Evolutionary conservation across 2,113 vertebrate species (phyloP).

Genomic region (Recurvirostra avosetta): DNA sequence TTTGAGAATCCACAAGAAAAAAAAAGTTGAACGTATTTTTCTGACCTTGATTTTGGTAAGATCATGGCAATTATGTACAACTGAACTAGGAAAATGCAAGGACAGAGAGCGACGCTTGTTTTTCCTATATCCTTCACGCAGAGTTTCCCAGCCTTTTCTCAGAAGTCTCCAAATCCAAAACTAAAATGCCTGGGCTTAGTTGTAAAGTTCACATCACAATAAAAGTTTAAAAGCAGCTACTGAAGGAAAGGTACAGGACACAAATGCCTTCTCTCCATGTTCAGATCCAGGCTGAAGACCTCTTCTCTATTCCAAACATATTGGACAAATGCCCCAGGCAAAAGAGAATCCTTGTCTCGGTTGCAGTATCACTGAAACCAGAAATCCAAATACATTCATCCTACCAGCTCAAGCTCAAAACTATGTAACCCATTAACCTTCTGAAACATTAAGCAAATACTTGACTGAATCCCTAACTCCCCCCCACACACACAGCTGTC

Average conservation of each 20-base stretch:
- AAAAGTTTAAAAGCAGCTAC: background rate
- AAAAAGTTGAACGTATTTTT: background rate
- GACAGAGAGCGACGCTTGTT: background rate
- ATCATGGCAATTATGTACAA: no score
- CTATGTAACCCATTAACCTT: background rate
- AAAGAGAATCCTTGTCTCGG: background rate
- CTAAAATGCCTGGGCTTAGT: background rate
- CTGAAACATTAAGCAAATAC: background rate
- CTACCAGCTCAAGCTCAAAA: background rate
- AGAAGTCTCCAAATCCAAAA: background rate
- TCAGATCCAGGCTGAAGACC: background rate
- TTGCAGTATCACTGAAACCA: background rate
- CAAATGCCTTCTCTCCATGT: accelerated
- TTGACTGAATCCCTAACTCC: background rate
- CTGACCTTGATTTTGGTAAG: no score
- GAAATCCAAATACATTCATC: background rate
- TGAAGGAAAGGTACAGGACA: background rate
- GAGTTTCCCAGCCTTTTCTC: background rate
- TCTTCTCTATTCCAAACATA: background rate
- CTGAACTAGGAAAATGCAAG: background rate
- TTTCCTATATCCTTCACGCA: background rate
- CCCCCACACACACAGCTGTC: background rate
- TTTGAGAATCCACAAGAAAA: background rate
- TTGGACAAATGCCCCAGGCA: background rate
- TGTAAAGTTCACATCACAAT: background rate